Base-by-base conservation (phyloP, 1,140 invertebrate genomes). In the Lutraria rhynchaena region DNA sequence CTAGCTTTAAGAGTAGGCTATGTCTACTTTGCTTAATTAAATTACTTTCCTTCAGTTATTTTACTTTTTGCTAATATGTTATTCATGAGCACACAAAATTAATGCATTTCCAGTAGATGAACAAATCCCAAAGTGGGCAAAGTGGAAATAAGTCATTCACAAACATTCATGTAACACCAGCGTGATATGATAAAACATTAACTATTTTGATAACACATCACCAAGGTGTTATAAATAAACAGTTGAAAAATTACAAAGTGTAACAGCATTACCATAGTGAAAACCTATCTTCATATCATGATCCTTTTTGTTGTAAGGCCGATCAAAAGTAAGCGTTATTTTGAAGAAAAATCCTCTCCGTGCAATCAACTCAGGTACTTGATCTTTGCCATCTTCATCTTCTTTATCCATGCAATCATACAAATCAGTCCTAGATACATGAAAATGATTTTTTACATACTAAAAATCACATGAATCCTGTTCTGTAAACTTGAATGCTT, bases 291-390 rank as follows among this genome's bases (percentile, higher is more conserved):
- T 55, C 24, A 84, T 4, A 27, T 81, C 70, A 29, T 84, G 37
- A 15, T 55, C 80, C 19, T 75, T 33, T 17, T 69, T 70, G 9
- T 63, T 41, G 24, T 75, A 84, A 3, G 82, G 76, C 22, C 61
- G 24, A 70, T 81, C 71, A 33, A 84, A 69, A 11, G 29, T 65
- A 24, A 84, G 24, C 13, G 63, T 75, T 5, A 84, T 51, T 27
- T 74, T 57, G 5, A 41, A 7, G 15, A 41, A 41, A 7, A 7
- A 5, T 41, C 82, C 82, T 17, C 82, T 58, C 3, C 82, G 37
- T 19, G 81, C 24, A 24, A 84, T 70, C 4, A 81, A 53, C 17
- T 75, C 41, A 7, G 49, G 31, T 3, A 37, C 27, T 19, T 9
- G 11, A 22, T 27, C 24, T 27, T 46, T 37, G 5, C 22, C 19